Conservation (phyloP, 2,113 vertebrate genomes). For the Sigmodon hispidus region DNA sequence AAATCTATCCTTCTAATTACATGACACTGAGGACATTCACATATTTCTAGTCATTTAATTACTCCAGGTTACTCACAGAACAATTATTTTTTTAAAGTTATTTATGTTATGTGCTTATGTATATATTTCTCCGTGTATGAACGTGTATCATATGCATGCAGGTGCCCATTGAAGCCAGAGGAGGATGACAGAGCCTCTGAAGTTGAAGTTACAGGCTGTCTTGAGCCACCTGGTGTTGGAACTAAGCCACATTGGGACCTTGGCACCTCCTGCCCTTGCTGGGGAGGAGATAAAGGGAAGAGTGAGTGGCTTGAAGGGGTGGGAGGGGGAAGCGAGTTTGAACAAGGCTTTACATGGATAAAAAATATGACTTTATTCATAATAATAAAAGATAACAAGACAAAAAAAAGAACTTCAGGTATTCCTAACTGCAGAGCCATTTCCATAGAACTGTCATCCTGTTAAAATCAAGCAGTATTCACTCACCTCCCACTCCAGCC, state of each 20-base stretch:
- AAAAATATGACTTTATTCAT: no score
- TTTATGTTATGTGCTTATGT: background rate
- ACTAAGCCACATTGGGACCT: no score
- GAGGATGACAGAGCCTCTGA: background rate
- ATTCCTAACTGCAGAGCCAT: background rate
- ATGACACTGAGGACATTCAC: background rate
- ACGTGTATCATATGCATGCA: background rate
- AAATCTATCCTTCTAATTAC: background rate
- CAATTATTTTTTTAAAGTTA: background rate
- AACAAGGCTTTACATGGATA: no score
- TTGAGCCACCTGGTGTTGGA: no score
- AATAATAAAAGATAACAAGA: no score
- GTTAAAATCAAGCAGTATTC: background rate
- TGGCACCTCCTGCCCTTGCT: no score
- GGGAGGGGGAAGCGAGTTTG: no score
- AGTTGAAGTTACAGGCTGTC: no score
- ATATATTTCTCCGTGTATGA: background rate
- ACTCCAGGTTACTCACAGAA: background rate
- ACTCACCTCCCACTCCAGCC: background rate
- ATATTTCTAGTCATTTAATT: background rate
- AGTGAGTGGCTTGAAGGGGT: no score
- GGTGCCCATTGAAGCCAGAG: background rate
- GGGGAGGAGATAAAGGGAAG: no score
- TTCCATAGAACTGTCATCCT: background rate
- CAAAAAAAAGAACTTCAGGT: background rate